Evolutionary conservation across 1,140 invertebrate genomes (phyloP), one percentile per base, ranked within the genome.

Genomic region (Lordiphosa clarofinis): DNA sequence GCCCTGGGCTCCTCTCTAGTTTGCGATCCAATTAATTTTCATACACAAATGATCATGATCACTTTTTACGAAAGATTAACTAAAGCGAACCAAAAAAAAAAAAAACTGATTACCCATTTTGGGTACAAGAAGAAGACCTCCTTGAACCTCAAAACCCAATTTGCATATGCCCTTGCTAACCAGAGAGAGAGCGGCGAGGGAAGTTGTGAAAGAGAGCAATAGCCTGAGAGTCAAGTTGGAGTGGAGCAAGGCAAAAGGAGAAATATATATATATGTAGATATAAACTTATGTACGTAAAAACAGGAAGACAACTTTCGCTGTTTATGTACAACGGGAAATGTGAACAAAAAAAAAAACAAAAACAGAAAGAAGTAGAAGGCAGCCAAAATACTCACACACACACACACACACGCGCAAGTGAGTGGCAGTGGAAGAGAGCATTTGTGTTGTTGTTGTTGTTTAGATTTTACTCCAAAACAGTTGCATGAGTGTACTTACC

Each of bases 261-360:
- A 47, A 15, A 35, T 36, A 9, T 33, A 36, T 49, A 36, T 11
- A 49, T 36, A 9, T 28, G 28, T 49, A 36, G 11, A 54, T 35
- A 39, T 19, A 11, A 21, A n/a, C 15, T 56, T 56, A 52, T 39
- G 35, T 31, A 15, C 21, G 21, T 24, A 64, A 68, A 68, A 68
- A 59, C 75, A 71, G 75, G 75, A 81, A 81, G 62, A 71, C 76
- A 81, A 82, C 76, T 81, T 81, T 81, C 76, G 76, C 76, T 82
- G 76, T 70, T 81, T 54, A 58, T 58, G 56, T 61, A 61, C 64
- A 78, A 79, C 74, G 74, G 64, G 39, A 78, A 79, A 58, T 69
- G 47, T 40, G 50, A 28, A 55, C 13, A 42, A 39, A 38, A 36
- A 37, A 28, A 19, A 11, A 33, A 55, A 24, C 43, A 31, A 38